A percentile compares a stretch with the other conserved stretches of the same genome.
These are phyloP conservation scores for Clanis bilineata DNA, from an alignment of 2,888 invertebrate genomes.

Conservation along the genomic window DNA sequence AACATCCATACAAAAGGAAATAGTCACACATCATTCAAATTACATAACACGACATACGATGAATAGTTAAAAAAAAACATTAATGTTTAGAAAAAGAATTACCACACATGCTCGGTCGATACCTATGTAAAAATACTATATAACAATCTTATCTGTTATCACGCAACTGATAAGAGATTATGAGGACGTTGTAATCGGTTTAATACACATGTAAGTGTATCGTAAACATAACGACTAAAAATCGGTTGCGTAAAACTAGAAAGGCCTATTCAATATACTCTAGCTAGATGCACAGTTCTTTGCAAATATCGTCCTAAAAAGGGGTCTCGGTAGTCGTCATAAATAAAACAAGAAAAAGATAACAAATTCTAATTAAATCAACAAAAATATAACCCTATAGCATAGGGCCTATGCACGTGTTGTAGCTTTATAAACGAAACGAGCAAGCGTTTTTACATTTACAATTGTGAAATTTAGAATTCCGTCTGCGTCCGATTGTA, in stretches of 20 bases:
- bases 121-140: background rate
- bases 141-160: slow-evolving; percentile 10
- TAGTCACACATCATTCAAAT: slow-evolving; percentile 61
- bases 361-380: too few relatives aligned
- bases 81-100: slow-evolving; percentile 12
- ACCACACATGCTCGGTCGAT: slow-evolving; percentile 9
- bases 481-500: too few relatives aligned
- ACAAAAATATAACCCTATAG: too few relatives aligned
- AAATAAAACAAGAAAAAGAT: too few relatives aligned
- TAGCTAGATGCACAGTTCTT: too few relatives aligned
- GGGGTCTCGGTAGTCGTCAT: too few relatives aligned
- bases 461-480: too few relatives aligned
- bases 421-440: too few relatives aligned
- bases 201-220: background rate
- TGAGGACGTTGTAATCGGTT: slow-evolving; percentile 3
- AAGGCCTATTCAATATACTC: too few relatives aligned
- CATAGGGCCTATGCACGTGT: too few relatives aligned
- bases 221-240: background rate
- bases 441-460: too few relatives aligned
- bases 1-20: slow-evolving; percentile 42
- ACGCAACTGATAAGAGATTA: slow-evolving; percentile 7
- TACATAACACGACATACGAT: slow-evolving; percentile 14
- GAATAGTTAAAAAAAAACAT: slow-evolving; percentile 16
- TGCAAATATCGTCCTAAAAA: too few relatives aligned
- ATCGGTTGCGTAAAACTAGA: background rate